phyloP scores from a whole-genome alignment of 2,113 vertebrate genomes.

The Eulemur rufifrons region DNA sequence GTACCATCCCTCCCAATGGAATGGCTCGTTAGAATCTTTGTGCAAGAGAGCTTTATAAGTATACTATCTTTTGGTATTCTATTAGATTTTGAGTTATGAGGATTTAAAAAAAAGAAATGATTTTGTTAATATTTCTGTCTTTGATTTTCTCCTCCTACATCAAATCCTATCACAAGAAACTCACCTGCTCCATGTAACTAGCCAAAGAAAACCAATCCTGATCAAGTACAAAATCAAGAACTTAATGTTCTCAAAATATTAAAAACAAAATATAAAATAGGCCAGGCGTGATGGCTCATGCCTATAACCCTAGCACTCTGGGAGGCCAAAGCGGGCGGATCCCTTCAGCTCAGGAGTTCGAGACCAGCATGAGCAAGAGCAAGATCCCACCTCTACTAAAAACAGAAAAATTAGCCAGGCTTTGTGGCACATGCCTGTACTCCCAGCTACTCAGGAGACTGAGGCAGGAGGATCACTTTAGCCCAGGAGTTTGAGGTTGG shows the following conservation, averaged over 20 bases:
- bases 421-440: too few species aligned
- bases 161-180: neutral
- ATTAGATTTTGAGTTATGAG: constrained; percentile 15
- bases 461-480: too few species aligned
- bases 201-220: neutral
- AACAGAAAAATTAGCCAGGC: too few species aligned
- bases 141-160: neutral
- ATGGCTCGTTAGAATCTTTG: neutral
- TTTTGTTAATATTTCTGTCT: constrained; percentile 11
- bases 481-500: too few species aligned
- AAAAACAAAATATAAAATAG: neutral
- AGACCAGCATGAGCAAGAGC: too few species aligned
- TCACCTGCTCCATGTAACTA: neutral
- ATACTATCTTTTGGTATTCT: neutral
- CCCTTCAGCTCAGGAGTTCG: too few species aligned
- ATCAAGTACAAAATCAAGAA: constrained; percentile 31
- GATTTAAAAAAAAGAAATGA: neutral
- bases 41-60: neutral
- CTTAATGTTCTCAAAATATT: neutral
- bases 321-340: too few species aligned
- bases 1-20: neutral
- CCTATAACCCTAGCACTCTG: too few species aligned
- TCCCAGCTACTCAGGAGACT: too few species aligned
- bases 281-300: too few species aligned
- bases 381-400: too few species aligned